phyloP scores from a whole-genome alignment of 1,140 invertebrate genomes.

The Zaprionus tsacasi region DNA sequence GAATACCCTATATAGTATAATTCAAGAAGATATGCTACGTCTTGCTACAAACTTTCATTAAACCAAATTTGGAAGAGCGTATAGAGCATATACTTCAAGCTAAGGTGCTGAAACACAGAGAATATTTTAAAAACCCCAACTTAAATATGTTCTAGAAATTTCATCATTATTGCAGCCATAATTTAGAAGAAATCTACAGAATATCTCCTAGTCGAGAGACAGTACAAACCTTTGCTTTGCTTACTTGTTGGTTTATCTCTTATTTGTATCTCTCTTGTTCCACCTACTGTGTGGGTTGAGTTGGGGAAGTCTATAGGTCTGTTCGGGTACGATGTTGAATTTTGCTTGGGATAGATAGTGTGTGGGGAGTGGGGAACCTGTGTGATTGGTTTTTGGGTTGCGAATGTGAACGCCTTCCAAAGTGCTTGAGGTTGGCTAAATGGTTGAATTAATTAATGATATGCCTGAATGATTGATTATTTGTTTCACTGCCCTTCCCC shows the following conservation, averaged over 20 bases:
- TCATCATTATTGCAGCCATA: neutral
- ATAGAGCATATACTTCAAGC: too few species aligned
- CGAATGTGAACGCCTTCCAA: slow-evolving; percentile 31
- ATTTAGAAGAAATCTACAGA: neutral
- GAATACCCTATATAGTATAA: neutral
- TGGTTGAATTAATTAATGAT: slow-evolving; percentile 79
- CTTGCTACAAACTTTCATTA: too few species aligned
- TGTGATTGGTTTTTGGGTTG: slow-evolving; percentile 16
- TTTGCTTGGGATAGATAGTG: neutral
- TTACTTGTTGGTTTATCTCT: slow-evolving; percentile 40
- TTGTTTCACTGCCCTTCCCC: slow-evolving; percentile 36
- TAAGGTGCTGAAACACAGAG: too few species aligned
- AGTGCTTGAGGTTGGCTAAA: slow-evolving; percentile 69
- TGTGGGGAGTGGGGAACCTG: neutral
- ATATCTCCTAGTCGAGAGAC: neutral
- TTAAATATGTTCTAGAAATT: neutral
- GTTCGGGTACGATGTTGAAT: neutral
- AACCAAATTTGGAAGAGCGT: too few species aligned
- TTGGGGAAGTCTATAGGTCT: neutral
- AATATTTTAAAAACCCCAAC: neutral
- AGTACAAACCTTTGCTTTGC: neutral
- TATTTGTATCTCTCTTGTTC: slow-evolving; percentile 35
- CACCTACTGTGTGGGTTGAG: slow-evolving; percentile 16
- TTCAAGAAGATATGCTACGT: too few species aligned
- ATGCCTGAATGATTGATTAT: slow-evolving; percentile 80